Percentiles rank a stretch among this genome's conserved stretches.
phyloP scores from a whole-genome alignment of 2,888 invertebrate genomes.

The Deilephila porcellus region DNA sequence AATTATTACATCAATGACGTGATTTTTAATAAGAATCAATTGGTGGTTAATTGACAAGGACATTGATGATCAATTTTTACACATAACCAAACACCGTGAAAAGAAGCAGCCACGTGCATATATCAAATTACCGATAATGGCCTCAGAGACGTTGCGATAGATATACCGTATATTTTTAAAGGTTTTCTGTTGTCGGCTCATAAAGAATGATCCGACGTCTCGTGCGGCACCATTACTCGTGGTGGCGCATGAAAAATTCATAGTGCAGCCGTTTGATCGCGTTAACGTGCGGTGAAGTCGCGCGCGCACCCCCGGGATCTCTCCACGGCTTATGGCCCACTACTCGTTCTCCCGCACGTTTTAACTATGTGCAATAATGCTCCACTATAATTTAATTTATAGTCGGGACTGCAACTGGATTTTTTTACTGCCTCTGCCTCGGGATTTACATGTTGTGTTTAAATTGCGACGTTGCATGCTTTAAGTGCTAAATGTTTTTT shows the following conservation, averaged over 20 bases:
- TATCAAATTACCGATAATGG: constrained; percentile 19
- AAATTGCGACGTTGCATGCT: background rate
- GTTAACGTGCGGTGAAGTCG: constrained; percentile 66
- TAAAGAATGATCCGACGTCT: constrained; percentile 83
- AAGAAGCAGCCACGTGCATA: constrained; percentile 10
- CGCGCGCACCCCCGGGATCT: constrained; percentile 69
- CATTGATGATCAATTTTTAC: background rate
- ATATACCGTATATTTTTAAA: constrained; percentile 75
- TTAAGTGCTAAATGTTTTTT: background rate
- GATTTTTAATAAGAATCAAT: too few relatives aligned
- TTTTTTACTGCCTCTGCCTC: constrained; percentile 12
- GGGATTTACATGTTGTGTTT: constrained; percentile 24
- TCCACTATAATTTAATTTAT: constrained; percentile 51
- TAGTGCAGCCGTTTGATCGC: constrained; percentile 72
- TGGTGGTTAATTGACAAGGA: too few relatives aligned
- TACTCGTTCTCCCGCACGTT: constrained; percentile 45
- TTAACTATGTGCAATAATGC: constrained; percentile 51
- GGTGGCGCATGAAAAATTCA: constrained; percentile 82
- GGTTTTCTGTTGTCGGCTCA: constrained; percentile 75
- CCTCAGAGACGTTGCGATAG: constrained; percentile 42
- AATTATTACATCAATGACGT: too few relatives aligned
- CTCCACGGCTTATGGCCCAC: constrained; percentile 60
- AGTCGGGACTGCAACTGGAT: constrained; percentile 37
- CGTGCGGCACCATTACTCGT: constrained; percentile 78
- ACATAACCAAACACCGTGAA: background rate